phyloP scores from a whole-genome alignment of 2,888 invertebrate species.

The Gari tellinella region DNA sequence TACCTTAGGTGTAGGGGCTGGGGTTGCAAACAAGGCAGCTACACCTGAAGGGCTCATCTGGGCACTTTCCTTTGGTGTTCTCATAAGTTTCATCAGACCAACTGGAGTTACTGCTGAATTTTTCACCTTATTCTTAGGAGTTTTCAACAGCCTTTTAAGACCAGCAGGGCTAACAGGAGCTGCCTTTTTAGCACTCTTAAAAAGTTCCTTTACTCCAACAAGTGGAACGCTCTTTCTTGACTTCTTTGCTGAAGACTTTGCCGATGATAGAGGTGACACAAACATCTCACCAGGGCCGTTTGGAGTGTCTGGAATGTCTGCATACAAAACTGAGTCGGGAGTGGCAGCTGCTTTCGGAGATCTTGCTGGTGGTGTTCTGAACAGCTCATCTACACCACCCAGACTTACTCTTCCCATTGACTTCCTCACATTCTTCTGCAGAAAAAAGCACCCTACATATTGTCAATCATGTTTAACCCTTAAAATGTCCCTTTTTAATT shows the following conservation, averaged over 20 bases:
- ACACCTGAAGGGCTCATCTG: constrained; percentile 65
- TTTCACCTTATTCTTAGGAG: constrained; percentile 34
- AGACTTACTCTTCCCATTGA: constrained; percentile 58
- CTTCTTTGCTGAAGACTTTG: constrained; percentile 39
- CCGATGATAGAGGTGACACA: constrained; percentile 79
- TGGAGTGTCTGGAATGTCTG: constrained; percentile 82
- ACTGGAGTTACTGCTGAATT: constrained; percentile 39
- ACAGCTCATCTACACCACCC: constrained; percentile 65
- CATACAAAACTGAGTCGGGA: constrained; percentile 72
- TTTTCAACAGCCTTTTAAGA: constrained; percentile 38
- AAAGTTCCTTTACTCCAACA: constrained; percentile 69
- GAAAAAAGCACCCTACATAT: no score
- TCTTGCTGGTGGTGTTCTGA: constrained; percentile 54
- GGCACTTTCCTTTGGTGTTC: constrained; percentile 60
- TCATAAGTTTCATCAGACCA: constrained; percentile 58
- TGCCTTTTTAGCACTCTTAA: constrained; percentile 19
- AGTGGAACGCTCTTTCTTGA: constrained; percentile 63
- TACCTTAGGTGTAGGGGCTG: constrained; percentile 33
- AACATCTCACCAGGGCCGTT: constrained; percentile 82
- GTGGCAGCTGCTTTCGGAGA: constrained; percentile 45
- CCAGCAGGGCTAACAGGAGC: constrained; percentile 15
- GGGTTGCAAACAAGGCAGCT: constrained; percentile 48
- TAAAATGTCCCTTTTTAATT: no score
- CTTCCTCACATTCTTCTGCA: constrained; percentile 46
- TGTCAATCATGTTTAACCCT: no score